Evolutionary conservation across 2,888 invertebrate genomes (phyloP).

Genomic region (Noctua janthe): DNA sequence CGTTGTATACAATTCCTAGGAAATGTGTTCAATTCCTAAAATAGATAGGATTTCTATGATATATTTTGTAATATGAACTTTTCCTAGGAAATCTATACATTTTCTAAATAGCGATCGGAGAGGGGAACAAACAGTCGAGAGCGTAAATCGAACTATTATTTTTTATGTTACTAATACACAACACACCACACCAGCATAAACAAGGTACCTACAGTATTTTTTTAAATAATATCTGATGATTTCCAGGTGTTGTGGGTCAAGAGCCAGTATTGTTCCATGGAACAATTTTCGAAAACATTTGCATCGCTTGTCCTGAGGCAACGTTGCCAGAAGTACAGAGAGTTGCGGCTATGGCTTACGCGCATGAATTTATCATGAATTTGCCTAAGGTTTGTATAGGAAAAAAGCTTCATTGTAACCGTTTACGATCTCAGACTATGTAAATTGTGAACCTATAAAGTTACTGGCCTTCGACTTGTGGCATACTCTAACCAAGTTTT

Average conservation of each 20-base stretch:
- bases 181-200: too few relatives aligned
- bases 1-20: too few relatives aligned
- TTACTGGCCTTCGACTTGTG: not conserved
- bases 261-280: conserved; percentile 96
- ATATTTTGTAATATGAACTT: too few relatives aligned
- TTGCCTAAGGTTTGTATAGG: conserved; percentile 91
- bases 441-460: not conserved
- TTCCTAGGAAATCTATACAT: too few relatives aligned
- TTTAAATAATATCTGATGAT: not conserved
- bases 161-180: too few relatives aligned
- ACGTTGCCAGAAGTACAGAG: conserved; percentile 92
- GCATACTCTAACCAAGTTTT: not conserved
- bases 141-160: too few relatives aligned
- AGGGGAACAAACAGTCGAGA: too few relatives aligned
- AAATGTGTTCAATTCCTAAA: too few relatives aligned
- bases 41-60: too few relatives aligned
- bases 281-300: conserved; percentile 92
- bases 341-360: conserved; percentile 94
- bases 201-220: not conserved
- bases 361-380: conserved; percentile 94
- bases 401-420: not conserved
- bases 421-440: not conserved
- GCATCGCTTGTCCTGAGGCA: conserved; percentile 93
- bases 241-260: conserved; percentile 94
- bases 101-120: too few relatives aligned